Base-by-base conservation (phyloP, 2,113 vertebrate genomes). In the Passer domesticus region DNA sequence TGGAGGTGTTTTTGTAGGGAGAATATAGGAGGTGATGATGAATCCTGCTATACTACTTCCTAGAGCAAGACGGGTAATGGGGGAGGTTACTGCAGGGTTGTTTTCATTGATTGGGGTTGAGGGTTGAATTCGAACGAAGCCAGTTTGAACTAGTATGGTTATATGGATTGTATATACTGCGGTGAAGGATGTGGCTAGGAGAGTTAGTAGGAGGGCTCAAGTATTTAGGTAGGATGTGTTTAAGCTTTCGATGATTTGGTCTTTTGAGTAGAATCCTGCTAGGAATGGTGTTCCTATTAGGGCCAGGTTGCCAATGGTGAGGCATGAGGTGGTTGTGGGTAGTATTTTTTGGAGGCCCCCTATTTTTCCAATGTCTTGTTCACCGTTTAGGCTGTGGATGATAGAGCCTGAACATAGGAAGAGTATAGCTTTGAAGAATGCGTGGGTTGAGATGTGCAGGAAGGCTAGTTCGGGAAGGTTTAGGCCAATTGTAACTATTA, bases 61-160 rank as follows among this genome's bases (percentile, higher is more conserved):
- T 10, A 39, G 39, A 10, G 39, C 39, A 10, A 39, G 39, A 11
- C 39, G 39, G 39, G 39, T 39, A 11, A 39, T 39, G 39, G 39
- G 39, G 39, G 39, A 39, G 11, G 39, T 39, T 10, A 39, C 11
- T 39, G 39, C 39, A 10, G 39, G 39, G 39, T 39, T 39, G 39
- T 39, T 39, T 39, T 39, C 39, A 39, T 39, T 39, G 39, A 52
- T 16, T 52, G 15, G 60, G 8, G 18, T 15, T 8, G 41, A 9
- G 4, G 60, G 27, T 11, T 3, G 37, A 13, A 63, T 41, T 30
- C 2, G 13, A 6, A 30, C 8, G 0, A 14, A 41, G 6, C 25
- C 13, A 0, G 17, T 28, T 13, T 62, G 37, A 4, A 41, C 37
- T 28, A 30, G 18, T 2, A 62, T 0, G 3, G 37, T 41, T 2